These are phyloP conservation scores for Sebastes aleutianus DNA, from an alignment of 2,797 vertebrate species.

Conservation along the genomic window DNA sequence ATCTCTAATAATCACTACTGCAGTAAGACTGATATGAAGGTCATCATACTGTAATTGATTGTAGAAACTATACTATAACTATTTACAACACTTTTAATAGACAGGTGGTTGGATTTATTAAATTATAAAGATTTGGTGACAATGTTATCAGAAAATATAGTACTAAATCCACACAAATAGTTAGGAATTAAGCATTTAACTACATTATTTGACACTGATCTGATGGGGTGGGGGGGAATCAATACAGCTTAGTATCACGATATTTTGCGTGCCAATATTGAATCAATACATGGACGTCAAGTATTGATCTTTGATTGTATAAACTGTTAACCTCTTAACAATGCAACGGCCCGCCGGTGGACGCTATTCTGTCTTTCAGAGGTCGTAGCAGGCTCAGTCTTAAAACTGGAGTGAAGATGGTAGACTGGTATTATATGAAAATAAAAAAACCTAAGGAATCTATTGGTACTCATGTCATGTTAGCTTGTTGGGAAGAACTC, in stretches of 20 bases:
- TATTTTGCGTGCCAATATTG: no score
- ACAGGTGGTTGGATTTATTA: not conserved
- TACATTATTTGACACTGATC: not conserved
- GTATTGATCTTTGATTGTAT: no score
- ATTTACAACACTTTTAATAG: not conserved
- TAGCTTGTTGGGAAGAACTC: no score
- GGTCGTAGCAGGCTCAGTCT: no score
- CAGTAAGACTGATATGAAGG: not conserved
- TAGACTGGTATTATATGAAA: no score
- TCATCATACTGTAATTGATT: not conserved
- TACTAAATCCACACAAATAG: not conserved
- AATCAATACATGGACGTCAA: no score
- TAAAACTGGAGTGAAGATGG: no score
- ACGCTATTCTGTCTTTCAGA: no score
- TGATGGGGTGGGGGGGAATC: not conserved
- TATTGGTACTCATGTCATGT: no score
- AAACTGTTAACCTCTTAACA: no score
- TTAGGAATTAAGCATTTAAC: not conserved
- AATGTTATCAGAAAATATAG: not conserved
- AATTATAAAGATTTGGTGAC: not conserved
- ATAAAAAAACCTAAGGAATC: no score
- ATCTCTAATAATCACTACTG: not conserved
- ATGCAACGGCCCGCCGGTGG: no score
- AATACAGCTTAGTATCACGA: accelerated
- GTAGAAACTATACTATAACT: not conserved